Evolutionary conservation across 2,797 vertebrate genomes (phyloP).

Genomic region (Myripristis jacobus): DNA sequence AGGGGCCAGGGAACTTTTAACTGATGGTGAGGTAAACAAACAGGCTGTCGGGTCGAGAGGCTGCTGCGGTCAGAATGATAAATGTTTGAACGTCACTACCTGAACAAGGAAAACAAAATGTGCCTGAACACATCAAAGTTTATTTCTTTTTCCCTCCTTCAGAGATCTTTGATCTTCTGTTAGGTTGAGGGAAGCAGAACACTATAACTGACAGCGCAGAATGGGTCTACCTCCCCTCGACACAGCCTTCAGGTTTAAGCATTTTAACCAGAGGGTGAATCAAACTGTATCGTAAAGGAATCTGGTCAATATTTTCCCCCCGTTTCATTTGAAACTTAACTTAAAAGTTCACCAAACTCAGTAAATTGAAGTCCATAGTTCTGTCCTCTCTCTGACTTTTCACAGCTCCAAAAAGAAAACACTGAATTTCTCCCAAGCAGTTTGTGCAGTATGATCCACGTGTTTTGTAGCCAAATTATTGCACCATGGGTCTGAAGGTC

Average conservation of each 20-base stretch:
- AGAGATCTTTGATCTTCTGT: constrained; percentile 29
- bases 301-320: too few relatives aligned
- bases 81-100: constrained; percentile 53
- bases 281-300: not conserved
- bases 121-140: constrained; percentile 38
- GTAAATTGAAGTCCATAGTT: too few relatives aligned
- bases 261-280: constrained; percentile 36
- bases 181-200: constrained; percentile 5
- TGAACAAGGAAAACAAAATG: constrained; percentile 51
- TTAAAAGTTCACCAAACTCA: too few relatives aligned
- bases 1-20: constrained; percentile 51
- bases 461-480: too few relatives aligned
- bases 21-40: constrained; percentile 67
- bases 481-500: too few relatives aligned
- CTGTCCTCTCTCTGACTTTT: too few relatives aligned
- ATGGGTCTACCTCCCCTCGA: constrained; percentile 12
- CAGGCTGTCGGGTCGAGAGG: constrained; percentile 21
- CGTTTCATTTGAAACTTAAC: too few relatives aligned
- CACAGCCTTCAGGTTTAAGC: constrained; percentile 16
- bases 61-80: constrained; percentile 56
- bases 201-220: not conserved
- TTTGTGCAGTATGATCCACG: too few relatives aligned
- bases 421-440: too few relatives aligned
- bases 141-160: constrained; percentile 15
- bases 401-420: too few relatives aligned